phyloP scores from a whole-genome alignment of 2,888 invertebrate genomes.

The Rotaria sp. region DNA sequence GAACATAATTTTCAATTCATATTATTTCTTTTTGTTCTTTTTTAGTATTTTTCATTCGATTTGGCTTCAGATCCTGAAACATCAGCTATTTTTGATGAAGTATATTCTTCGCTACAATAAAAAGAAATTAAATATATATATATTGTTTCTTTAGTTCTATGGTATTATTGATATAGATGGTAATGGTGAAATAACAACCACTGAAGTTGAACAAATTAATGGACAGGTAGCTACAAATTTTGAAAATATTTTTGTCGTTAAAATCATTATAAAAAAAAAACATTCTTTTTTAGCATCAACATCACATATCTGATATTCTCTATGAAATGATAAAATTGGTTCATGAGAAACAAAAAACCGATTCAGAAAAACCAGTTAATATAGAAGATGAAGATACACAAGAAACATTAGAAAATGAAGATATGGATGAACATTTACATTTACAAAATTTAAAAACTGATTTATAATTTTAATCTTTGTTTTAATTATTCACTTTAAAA shows the following conservation, averaged over 20 bases:
- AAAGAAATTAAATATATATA: no score
- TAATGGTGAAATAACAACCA: background rate
- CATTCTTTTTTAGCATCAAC: background rate
- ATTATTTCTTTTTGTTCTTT: background rate
- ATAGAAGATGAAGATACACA: background rate
- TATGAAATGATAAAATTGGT: background rate
- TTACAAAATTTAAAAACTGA: background rate
- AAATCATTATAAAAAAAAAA: background rate
- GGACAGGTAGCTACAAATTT: background rate
- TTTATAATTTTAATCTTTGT: background rate
- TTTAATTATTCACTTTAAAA: no score
- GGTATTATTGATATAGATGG: slow-evolving; percentile 37
- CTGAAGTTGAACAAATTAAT: background rate
- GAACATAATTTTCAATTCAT: background rate
- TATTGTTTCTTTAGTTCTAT: slow-evolving; percentile 16
- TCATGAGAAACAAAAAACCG: background rate
- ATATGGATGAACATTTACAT: background rate
- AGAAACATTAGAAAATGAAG: slow-evolving; percentile 11
- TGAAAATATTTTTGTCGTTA: no score
- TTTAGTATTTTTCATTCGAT: background rate
- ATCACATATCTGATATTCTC: background rate
- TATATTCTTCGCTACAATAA: background rate
- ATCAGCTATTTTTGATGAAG: background rate
- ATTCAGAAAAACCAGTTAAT: background rate
- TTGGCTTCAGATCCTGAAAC: background rate